A percentile compares a stretch with the other conserved stretches of the same genome.
Conservation (phyloP, 1,140 invertebrate genomes). For the Bursaphelenchus mucronatus region DNA sequence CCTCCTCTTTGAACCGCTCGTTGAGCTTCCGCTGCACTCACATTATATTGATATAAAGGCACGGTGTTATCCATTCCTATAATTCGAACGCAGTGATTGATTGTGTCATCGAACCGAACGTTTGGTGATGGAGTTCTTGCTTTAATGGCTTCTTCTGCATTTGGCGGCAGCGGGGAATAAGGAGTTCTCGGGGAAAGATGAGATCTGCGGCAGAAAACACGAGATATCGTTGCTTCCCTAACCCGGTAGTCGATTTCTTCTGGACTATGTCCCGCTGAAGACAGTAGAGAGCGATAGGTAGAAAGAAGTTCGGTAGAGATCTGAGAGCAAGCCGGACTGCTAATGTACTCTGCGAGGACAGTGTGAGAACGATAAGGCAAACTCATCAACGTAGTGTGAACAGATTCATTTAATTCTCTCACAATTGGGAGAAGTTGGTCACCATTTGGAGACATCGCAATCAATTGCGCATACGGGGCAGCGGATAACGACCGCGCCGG, state of each 20-base stretch:
- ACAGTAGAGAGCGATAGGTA: slow-evolving; percentile 5
- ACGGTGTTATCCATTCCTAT: slow-evolving; percentile 5
- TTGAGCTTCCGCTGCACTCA: slow-evolving; percentile 14
- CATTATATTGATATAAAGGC: slow-evolving; percentile 16
- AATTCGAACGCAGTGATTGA: slow-evolving; percentile 19
- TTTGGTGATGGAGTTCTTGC: slow-evolving; percentile 8
- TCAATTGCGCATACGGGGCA: slow-evolving; percentile 13
- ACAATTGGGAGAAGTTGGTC: slow-evolving; percentile 17
- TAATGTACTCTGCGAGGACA: slow-evolving; percentile 17
- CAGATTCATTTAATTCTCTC: slow-evolving; percentile 13
- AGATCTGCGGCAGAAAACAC: slow-evolving; percentile 16
- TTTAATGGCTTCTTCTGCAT: slow-evolving; percentile 2
- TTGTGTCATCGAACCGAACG: slow-evolving; percentile 13
- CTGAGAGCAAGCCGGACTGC: slow-evolving; percentile 9
- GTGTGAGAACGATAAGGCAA: slow-evolving; percentile 21
- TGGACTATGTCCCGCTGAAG: slow-evolving; percentile 2
- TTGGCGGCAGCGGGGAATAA: slow-evolving; percentile 4
- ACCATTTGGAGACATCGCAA: not conserved
- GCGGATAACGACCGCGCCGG: slow-evolving; percentile 7
- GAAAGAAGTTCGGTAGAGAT: slow-evolving; percentile 10
- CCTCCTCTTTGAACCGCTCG: slow-evolving; percentile 8
- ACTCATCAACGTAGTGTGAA: slow-evolving; percentile 13
- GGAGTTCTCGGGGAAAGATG: slow-evolving; percentile 8
- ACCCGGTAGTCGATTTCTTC: slow-evolving; percentile 5
- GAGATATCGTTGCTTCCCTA: not conserved